Evolutionary conservation across 2,113 vertebrate species (phyloP).

Genomic region (Ellobius talpinus): DNA sequence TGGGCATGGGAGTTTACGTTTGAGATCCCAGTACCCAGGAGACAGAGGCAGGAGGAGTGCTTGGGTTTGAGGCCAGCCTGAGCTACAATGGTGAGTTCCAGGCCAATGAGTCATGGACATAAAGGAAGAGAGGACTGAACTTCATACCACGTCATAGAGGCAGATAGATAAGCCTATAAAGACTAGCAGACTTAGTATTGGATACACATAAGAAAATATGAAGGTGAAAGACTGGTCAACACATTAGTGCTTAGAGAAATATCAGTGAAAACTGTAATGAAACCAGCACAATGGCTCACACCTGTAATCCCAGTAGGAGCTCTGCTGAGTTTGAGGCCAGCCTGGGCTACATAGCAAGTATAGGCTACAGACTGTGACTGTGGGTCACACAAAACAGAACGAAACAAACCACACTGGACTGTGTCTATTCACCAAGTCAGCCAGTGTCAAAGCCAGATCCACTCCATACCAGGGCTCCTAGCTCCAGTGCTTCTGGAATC

Average conservation of each 20-base stretch:
- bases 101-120: not conserved
- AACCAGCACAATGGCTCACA: not conserved
- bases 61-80: not conserved
- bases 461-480: not conserved
- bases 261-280: not conserved
- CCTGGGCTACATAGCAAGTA: not conserved
- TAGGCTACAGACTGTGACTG: not conserved
- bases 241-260: not conserved
- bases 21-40: not conserved
- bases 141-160: not conserved
- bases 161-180: not conserved
- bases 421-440: not conserved
- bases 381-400: not conserved
- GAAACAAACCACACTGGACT: rapidly evolving
- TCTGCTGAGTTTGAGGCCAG: not conserved
- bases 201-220: not conserved
- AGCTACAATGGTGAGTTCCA: not conserved
- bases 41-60: not conserved
- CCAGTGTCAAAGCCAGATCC: not conserved
- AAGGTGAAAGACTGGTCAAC: not conserved
- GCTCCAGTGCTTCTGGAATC: not conserved
- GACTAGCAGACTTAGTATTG: not conserved
- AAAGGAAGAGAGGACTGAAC: not conserved
- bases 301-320: not conserved
- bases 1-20: not conserved